phyloP scores from a whole-genome alignment of 2,797 vertebrate species.

The Pangasius sanitwongsei region DNA sequence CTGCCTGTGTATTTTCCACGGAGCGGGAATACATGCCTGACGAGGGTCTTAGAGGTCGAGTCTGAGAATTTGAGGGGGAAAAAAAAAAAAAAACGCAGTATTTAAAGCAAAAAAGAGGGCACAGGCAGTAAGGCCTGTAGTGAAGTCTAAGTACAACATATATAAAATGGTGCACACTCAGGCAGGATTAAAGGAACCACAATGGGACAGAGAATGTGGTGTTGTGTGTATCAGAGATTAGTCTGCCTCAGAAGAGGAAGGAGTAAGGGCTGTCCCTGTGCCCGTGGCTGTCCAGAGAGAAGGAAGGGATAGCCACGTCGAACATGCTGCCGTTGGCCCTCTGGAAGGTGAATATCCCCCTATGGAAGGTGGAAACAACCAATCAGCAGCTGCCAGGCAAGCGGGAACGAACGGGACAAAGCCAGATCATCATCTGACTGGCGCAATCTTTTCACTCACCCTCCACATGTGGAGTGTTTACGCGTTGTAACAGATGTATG shows the following conservation, averaged over 20 bases:
- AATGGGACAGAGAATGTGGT: neutral
- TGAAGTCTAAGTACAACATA: too few relatives aligned
- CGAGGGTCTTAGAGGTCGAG: too few relatives aligned
- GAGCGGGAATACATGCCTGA: too few relatives aligned
- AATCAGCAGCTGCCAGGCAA: constrained; percentile 39
- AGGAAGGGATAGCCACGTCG: constrained; percentile 56
- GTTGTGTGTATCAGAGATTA: too few relatives aligned
- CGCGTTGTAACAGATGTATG: neutral
- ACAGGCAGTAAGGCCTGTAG: too few relatives aligned
- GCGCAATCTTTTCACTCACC: neutral
- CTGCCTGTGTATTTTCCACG: too few relatives aligned
- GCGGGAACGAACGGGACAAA: neutral
- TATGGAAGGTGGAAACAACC: constrained; percentile 51
- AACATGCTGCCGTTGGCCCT: constrained; percentile 48
- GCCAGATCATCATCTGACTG: neutral
- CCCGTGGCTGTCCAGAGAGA: constrained; percentile 56
- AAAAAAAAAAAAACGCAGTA: too few relatives aligned
- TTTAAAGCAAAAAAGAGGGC: neutral
- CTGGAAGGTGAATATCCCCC: constrained; percentile 58
- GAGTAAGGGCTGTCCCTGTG: constrained; percentile 26
- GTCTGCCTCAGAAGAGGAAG: neutral
- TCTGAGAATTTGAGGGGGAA: too few relatives aligned
- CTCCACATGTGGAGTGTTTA: neutral
- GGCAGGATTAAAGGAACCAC: neutral
- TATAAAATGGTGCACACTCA: neutral